Conservation (phyloP, 2,888 invertebrate species). For the Mythimna ferrago region DNA sequence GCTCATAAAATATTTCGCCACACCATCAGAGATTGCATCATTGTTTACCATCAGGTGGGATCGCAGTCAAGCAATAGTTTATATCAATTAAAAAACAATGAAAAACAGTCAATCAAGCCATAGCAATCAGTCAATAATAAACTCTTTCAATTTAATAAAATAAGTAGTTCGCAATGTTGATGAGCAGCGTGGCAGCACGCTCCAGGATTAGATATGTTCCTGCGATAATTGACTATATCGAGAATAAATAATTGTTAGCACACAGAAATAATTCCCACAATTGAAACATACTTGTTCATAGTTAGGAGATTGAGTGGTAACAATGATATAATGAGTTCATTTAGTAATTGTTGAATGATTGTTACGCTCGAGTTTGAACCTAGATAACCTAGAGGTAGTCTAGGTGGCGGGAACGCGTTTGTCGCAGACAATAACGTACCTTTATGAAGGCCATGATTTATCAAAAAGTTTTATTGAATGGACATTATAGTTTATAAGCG, state of each 20-base stretch:
- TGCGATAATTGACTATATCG: not conserved
- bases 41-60: no score
- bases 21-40: no score
- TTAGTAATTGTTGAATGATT: not conserved
- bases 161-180: constrained; percentile 3
- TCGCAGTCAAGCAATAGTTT: no score
- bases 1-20: no score
- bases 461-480: no score
- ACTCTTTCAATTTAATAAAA: constrained; percentile 11
- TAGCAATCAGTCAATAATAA: not conserved
- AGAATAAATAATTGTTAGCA: constrained; percentile 8
- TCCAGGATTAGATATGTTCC: constrained; percentile 32
- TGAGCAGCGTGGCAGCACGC: constrained; percentile 6
- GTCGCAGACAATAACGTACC: no score
- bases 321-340: constrained; percentile 35
- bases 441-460: no score
- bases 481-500: not conserved
- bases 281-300: constrained; percentile 36
- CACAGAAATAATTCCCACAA: constrained; percentile 23
- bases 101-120: not conserved
- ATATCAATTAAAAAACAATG: no score
- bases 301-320: constrained; percentile 24
- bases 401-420: not conserved
- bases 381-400: no score
- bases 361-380: not conserved